Evolutionary conservation across 1,140 invertebrate species (phyloP), one percentile per base, ranked within the genome.

Genomic region (Orussus abietinus): DNA sequence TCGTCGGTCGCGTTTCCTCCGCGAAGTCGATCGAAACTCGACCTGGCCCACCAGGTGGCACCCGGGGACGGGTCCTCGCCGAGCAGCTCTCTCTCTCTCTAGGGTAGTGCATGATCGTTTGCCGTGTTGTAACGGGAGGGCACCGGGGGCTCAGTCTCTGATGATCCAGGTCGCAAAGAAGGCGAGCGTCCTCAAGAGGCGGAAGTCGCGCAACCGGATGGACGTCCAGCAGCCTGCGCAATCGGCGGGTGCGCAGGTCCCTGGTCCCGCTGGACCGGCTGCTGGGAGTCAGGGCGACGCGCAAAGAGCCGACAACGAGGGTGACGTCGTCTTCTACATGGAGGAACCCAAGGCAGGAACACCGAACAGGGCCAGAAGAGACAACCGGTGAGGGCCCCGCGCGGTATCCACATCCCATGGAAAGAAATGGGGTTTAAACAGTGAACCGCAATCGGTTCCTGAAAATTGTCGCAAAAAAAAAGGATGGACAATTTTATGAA

Each of bases 131-230:
- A 69, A 69, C 57, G 62, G 62, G 62, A 64, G 62, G 64, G 64
- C 62, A 65, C 56, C 63, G 63, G 66, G 75, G 75, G 75, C 76
- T 76, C 75, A 80, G 77, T 80, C 78, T 72, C 73, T 82, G 54
- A 80, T 82, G 69, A 78, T 80, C 51, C 80, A 85, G 81, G 83
- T 85, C 48, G 81, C 82, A 38, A 85, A 85, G 62, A 83, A 83
- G 58, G 82, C 83, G 25, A 84, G 81, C 51, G 81, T 85, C 43
- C 68, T 86, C 44, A 84, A 84, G 63, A 72, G 82, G 42, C 68
- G 82, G 22, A 84, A 85, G 64, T 85, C 83, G 21, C 74, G 80
- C 46, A 81, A 80, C 41, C 77, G 81, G 41, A 84, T 86, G 79
- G 84, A 86, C 35, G 57, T 44, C 43, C 64, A 58, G 43, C 62